A percentile compares a stretch with the other conserved stretches of the same genome.
phyloP scores from a whole-genome alignment of 2,113 vertebrate genomes.

The Aspiorhynchus laticeps region DNA sequence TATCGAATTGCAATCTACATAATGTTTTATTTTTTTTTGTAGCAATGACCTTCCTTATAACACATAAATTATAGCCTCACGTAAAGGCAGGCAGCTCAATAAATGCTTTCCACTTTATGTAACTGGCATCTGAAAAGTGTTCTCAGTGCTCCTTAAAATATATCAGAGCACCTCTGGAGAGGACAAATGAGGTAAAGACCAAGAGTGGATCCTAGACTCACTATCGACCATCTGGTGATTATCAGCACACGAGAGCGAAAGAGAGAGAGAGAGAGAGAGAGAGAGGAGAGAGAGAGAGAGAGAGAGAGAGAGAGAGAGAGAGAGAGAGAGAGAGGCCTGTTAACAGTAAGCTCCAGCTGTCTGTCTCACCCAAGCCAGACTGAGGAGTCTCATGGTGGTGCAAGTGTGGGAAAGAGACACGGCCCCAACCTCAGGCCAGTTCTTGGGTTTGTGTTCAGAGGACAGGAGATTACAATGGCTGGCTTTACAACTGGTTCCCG shows the following conservation, averaged over 20 bases:
- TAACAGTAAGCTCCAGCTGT: conserved; percentile 64
- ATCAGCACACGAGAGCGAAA: neutral
- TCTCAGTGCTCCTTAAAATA: conserved; percentile 21
- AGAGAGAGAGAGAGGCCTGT: conserved; percentile 3
- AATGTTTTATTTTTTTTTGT: no score
- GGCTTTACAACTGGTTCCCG: conserved; percentile 60
- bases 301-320: neutral
- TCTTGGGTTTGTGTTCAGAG: conserved; percentile 42
- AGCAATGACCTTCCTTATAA: neutral
- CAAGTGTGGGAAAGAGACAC: conserved; percentile 51
- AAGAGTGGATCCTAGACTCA: conserved; percentile 38
- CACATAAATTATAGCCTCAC: neutral
- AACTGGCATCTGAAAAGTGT: neutral
- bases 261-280: neutral
- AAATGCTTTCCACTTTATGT: conserved; percentile 24
- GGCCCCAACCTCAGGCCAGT: conserved; percentile 39
- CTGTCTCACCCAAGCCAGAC: conserved; percentile 56
- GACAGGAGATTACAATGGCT: conserved; percentile 49
- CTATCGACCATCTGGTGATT: conserved; percentile 48
- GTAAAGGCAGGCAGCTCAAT: conserved; percentile 22
- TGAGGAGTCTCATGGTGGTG: conserved; percentile 49
- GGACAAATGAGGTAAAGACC: conserved; percentile 52
- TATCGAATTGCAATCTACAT: no score
- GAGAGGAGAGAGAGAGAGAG: conserved; percentile 12
- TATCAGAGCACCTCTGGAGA: conserved; percentile 1